Evolutionary conservation across 2,888 invertebrate genomes (phyloP).

Genomic region (Criorhina ranunculi): DNA sequence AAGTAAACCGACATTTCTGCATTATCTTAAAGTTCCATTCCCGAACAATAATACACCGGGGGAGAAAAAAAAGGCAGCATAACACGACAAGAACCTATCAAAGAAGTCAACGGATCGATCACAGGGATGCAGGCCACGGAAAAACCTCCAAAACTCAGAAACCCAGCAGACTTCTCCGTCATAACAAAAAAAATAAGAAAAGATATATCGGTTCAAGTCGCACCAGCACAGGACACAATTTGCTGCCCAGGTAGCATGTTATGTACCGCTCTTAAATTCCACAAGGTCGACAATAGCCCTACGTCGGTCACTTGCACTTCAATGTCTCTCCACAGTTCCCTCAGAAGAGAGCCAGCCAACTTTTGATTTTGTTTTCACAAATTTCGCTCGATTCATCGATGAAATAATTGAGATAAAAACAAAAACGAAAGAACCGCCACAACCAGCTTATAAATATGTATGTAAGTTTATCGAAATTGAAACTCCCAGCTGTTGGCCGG

Average conservation of each 20-base stretch:
- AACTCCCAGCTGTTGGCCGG: slow-evolving; percentile 73
- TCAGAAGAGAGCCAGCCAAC: slow-evolving; percentile 40
- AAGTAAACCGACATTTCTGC: slow-evolving; percentile 79
- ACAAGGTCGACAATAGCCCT: slow-evolving; percentile 77
- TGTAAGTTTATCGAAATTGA: slow-evolving; percentile 76
- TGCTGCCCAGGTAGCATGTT: slow-evolving; percentile 72
- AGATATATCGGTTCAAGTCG: slow-evolving; percentile 59
- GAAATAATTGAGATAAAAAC: slow-evolving; percentile 79
- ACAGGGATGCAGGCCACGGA: slow-evolving; percentile 56
- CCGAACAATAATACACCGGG: slow-evolving; percentile 61
- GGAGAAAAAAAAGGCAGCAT: slow-evolving; percentile 40
- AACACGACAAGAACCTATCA: slow-evolving; percentile 61
- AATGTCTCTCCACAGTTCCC: slow-evolving; percentile 45
- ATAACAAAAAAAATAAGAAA: slow-evolving; percentile 38
- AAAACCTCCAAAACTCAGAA: slow-evolving; percentile 43
- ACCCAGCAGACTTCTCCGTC: slow-evolving; percentile 36
- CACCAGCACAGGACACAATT: slow-evolving; percentile 68
- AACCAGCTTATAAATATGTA: slow-evolving; percentile 78
- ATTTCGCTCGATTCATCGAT: slow-evolving; percentile 77
- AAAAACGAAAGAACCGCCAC: slow-evolving; percentile 77
- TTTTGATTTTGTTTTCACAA: slow-evolving; percentile 75
- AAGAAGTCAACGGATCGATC: slow-evolving; percentile 74
- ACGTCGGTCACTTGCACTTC: slow-evolving; percentile 64
- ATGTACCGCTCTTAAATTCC: slow-evolving; percentile 78
- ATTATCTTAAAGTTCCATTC: slow-evolving; percentile 78